phyloP scores from a whole-genome alignment of 2,888 invertebrate genomes.

The Dryomyza anilis region DNA sequence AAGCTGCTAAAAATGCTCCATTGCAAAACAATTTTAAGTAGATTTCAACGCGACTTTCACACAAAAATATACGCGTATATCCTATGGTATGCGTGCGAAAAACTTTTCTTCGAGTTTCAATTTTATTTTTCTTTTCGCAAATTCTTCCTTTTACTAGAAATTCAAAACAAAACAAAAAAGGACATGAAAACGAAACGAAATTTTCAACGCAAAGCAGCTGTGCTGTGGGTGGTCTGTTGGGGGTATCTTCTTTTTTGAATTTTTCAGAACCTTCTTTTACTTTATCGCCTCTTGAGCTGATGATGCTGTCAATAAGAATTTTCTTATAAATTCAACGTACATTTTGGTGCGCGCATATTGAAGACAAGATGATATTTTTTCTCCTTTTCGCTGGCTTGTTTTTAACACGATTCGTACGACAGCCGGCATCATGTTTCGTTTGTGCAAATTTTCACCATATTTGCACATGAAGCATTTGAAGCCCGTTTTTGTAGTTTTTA shows the following conservation, averaged over 20 bases:
- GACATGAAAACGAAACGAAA: no score
- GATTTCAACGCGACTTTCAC: conserved; percentile 2
- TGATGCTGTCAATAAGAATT: conserved; percentile 16
- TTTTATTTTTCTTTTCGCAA: not conserved
- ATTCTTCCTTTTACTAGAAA: not conserved
- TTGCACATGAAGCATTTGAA: no score
- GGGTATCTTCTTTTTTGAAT: no score
- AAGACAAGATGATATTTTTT: not conserved
- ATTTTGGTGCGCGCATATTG: conserved; percentile 1
- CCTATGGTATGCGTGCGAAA: not conserved
- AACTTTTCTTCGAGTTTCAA: not conserved
- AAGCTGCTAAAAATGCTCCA: conserved; percentile 18
- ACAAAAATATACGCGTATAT: conserved; percentile 3
- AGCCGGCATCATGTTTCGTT: no score
- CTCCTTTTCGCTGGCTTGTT: not conserved
- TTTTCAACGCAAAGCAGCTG: not conserved
- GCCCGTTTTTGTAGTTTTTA: no score
- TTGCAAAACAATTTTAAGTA: conserved; percentile 18
- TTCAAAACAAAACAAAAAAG: not conserved
- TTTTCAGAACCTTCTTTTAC: not conserved
- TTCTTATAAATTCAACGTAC: conserved; percentile 14
- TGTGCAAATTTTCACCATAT: no score
- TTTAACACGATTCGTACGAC: no score
- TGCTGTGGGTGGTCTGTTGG: not conserved
- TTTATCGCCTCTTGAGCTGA: conserved; percentile 6